Evolutionary conservation across 2,113 vertebrate genomes (phyloP), one percentile per base, ranked within the genome.

Genomic region (Dasyurus viverrinus): DNA sequence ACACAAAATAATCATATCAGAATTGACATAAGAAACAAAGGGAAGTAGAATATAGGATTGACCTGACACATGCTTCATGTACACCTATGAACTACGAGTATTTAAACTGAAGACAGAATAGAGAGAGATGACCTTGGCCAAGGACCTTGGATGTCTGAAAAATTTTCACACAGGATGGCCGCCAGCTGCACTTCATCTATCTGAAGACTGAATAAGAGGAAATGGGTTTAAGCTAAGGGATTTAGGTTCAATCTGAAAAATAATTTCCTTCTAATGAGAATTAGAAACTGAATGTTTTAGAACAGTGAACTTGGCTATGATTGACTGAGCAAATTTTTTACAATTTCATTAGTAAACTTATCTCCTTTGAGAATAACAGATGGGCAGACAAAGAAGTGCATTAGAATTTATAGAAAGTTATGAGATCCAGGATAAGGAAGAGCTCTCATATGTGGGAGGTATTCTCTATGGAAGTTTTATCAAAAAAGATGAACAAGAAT

Each of bases 261-360:
- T 84, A 84, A 84, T 84, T 84, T 84, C 68, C n/a, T 84, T 84
- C 68, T 84, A 84, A 84, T 84, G 68, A 84, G 68, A 84, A 84
- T 84, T 84, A 84, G 68, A 84, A 84, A 84, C 68, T 7, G n/a
- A 84, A 84, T 84, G 68, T 84, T 84, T 76, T 84, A 42, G 68
- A 42, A 84, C 16, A 84, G n/a, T 84, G 68, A 84, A 84, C 36
- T 84, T 42, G 68, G n/a, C 36, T 84, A n/a, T 84, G n/a, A 84
- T 84, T 84, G 68, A 84, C 68, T 84, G 68, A 42, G 19, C n/a
- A 42, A 84, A 84, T 36, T 84, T 84, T 84, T n/a, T 84, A 42
- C 68, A 84, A 84, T 84, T 84, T 84, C 68, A 42, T 84, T 84
- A 84, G 68, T 42, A 84, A 84, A 84, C n/a, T 84, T 42, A 84